Evolutionary conservation across 1,140 invertebrate genomes (phyloP), one percentile per base, ranked within the genome.

Genomic region (Cydia splendana): DNA sequence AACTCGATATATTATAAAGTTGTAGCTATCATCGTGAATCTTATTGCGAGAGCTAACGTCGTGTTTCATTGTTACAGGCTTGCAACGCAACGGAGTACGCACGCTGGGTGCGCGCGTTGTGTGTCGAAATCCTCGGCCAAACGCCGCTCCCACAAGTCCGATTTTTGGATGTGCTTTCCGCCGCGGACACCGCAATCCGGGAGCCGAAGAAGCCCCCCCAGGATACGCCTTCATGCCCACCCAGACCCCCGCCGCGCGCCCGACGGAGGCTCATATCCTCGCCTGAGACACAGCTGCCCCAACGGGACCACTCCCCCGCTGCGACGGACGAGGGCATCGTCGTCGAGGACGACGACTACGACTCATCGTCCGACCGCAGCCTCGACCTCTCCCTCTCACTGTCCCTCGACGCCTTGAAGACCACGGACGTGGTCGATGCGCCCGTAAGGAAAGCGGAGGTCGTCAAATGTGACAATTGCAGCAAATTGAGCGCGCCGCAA

Each of bases 271-370:
- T 93, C 71, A 78, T 92, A 30, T 88, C 89, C 18, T 84, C 88
- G 7, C 80, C 87, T 4, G 91, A 91, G 80, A 93, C 91, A n/a
- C 84, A 85, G 77, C 79, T 92, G 62, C 85, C 88, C 78, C 82
- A 85, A 20, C 81, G 91, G 75, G 91, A 93, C 75, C 91, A 91
- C 77, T 93, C 91, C 10, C 91, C 91, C 73, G 90, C 90, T 76
- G 91, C 90, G 71, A 91, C 91, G 80, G 91, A 93, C 80, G 91
- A 93, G 87, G 91, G 91, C 87, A 93, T 93, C 87, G 91, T 93
- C 90, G 91, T 93, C 81, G 91, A 93, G 85, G 90, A 93, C 90
- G 90, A 93, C 91, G 91, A 93, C 84, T 93, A 91, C 87, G 91
- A 93, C 88, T 93, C 91, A 84, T 93, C 91, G 85, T 93, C 91